A percentile compares a stretch with the other conserved stretches of the same genome.
phyloP scores from a whole-genome alignment of 2,113 vertebrate genomes.

The Cettia cetti region DNA sequence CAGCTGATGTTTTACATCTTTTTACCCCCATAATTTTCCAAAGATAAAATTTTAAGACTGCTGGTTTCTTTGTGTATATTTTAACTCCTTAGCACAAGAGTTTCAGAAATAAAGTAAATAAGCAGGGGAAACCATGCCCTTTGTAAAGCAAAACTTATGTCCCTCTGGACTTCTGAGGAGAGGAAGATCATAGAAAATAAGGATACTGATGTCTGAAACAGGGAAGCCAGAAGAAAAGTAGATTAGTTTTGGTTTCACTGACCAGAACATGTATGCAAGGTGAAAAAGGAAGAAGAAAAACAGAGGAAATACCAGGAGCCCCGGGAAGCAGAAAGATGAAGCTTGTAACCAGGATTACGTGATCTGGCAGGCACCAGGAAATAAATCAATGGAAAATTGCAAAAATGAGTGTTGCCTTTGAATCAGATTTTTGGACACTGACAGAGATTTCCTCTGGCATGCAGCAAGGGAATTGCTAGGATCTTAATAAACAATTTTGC shows the following conservation, averaged over 20 bases:
- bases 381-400: background rate
- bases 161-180: background rate
- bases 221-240: background rate
- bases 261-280: background rate
- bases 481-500: background rate
- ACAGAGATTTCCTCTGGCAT: background rate
- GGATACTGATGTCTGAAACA: background rate
- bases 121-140: background rate
- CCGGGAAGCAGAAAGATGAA: background rate
- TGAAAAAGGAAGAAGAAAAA: background rate
- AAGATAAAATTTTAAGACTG: background rate
- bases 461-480: background rate
- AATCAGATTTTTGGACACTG: background rate
- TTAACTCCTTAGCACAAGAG: background rate
- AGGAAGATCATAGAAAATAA: background rate
- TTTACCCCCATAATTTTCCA: too few species aligned
- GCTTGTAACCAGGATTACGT: background rate
- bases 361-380: background rate
- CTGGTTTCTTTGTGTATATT: background rate
- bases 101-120: background rate
- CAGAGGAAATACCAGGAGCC: background rate
- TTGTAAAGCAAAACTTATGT: background rate
- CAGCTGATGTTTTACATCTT: background rate
- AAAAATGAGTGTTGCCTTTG: background rate
- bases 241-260: background rate